Evolutionary conservation across 2,113 vertebrate species (phyloP).

Genomic region (Gavia stellata): DNA sequence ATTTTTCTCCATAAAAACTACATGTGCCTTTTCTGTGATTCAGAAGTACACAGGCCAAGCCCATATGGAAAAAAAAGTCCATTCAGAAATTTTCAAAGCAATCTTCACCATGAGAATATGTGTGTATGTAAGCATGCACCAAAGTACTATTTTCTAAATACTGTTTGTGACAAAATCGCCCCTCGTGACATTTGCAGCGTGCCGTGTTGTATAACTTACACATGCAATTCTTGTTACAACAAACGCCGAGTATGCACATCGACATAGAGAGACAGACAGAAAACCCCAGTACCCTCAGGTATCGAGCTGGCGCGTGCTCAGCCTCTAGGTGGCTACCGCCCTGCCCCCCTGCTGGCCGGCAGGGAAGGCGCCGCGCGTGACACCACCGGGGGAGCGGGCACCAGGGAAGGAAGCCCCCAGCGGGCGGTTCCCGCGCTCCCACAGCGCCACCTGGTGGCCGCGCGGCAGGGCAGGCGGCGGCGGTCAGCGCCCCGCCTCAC

Average conservation of each 20-base stretch:
- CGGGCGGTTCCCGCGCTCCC: conserved; percentile 54
- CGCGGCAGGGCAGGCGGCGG: background rate
- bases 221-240: fast-evolving
- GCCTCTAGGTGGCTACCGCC: too few relatives aligned
- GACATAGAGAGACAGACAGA: fast-evolving
- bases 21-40: background rate
- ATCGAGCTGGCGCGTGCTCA: too few relatives aligned
- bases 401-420: too few relatives aligned
- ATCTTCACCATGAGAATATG: too few relatives aligned
- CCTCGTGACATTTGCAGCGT: fast-evolving
- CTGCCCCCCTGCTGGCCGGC: too few relatives aligned
- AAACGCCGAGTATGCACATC: background rate
- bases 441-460: conserved; percentile 72
- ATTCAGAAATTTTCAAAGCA: background rate
- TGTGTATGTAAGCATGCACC: fast-evolving
- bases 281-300: fast-evolving
- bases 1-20: background rate
- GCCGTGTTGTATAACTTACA: fast-evolving
- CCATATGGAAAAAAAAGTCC: background rate
- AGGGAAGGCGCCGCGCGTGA: too few relatives aligned
- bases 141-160: background rate
- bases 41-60: background rate
- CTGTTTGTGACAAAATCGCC: fast-evolving
- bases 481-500: background rate
- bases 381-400: background rate